Evolutionary conservation across 2,797 vertebrate species (phyloP).

Genomic region (Poecilia velifera): DNA sequence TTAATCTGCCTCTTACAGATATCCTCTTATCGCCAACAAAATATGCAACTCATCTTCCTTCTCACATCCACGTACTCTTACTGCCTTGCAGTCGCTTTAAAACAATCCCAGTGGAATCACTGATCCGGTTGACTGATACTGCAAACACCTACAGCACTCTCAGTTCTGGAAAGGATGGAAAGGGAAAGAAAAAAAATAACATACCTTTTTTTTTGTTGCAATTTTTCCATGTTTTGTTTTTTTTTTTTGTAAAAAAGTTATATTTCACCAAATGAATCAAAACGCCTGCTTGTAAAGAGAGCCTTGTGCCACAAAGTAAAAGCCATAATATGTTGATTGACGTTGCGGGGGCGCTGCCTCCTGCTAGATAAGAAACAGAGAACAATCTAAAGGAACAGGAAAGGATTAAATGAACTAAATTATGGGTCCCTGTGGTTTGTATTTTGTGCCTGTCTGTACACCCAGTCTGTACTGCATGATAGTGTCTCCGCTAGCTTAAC

Average conservation of each 20-base stretch:
- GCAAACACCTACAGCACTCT: not conserved
- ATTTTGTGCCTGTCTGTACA: slow-evolving; percentile 17
- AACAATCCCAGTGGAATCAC: not conserved
- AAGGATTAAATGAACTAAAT: slow-evolving; percentile 15
- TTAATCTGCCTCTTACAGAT: not conserved
- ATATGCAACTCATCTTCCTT: not conserved
- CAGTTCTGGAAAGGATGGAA: not conserved
- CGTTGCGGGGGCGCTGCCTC: not conserved
- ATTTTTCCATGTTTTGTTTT: not conserved
- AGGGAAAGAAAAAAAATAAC: not conserved
- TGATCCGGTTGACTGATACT: not conserved
- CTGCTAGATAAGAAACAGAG: not conserved
- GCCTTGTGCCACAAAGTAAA: not conserved
- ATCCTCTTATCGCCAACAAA: slow-evolving; percentile 1
- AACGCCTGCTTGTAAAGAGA: not conserved
- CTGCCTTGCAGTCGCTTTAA: not conserved
- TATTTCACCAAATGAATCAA: not conserved
- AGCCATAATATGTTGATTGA: not conserved
- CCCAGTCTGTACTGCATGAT: slow-evolving; percentile 4
- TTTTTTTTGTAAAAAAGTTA: not conserved
- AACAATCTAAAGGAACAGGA: not conserved
- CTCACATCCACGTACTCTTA: not conserved
- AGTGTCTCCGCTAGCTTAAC: slow-evolving; percentile 14
- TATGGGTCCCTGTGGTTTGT: slow-evolving; percentile 1
- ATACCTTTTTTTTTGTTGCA: not conserved